Conservation (phyloP, 2,113 vertebrate genomes). For the Tor tambroides region DNA sequence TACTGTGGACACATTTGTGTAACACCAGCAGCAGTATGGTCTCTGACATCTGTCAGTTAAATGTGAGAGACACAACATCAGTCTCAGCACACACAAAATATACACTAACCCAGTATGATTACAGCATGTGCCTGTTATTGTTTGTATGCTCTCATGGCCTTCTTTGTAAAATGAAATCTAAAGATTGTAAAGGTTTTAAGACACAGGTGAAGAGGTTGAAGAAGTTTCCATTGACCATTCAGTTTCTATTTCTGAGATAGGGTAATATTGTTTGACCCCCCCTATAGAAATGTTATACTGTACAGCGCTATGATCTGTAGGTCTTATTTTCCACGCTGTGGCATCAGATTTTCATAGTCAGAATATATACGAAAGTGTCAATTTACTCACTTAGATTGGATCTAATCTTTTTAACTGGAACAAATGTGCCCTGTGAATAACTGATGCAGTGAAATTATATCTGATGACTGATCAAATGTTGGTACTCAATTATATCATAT, state of each 20-base stretch:
- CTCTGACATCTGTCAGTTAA: constrained; percentile 50
- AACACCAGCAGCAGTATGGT: constrained; percentile 57
- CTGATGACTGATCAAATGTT: constrained; percentile 14
- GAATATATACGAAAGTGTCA: not conserved
- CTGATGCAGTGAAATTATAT: constrained; percentile 1
- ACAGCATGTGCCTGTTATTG: not conserved
- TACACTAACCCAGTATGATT: not conserved
- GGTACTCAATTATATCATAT: not conserved
- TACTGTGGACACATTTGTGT: constrained; percentile 24
- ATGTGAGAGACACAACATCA: constrained; percentile 21
- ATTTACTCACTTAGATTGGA: constrained; percentile 7
- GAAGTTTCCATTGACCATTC: not conserved
- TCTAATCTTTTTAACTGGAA: constrained; percentile 21
- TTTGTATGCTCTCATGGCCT: not conserved
- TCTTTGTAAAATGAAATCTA: not conserved
- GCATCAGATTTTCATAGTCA: not conserved
- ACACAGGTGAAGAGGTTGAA: not conserved
- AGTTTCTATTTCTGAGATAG: not conserved
- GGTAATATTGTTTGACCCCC: not conserved
- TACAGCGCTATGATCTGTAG: not conserved
- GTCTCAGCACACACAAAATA: not conserved
- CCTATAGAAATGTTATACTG: not conserved
- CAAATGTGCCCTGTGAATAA: not conserved
- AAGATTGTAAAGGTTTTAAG: not conserved
- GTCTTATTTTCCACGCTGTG: not conserved